Percentiles rank a stretch among this genome's conserved stretches.
These are phyloP conservation scores for Leptopilina clavipes DNA, from an alignment of 1,140 invertebrate species.

Conservation along the genomic window DNA sequence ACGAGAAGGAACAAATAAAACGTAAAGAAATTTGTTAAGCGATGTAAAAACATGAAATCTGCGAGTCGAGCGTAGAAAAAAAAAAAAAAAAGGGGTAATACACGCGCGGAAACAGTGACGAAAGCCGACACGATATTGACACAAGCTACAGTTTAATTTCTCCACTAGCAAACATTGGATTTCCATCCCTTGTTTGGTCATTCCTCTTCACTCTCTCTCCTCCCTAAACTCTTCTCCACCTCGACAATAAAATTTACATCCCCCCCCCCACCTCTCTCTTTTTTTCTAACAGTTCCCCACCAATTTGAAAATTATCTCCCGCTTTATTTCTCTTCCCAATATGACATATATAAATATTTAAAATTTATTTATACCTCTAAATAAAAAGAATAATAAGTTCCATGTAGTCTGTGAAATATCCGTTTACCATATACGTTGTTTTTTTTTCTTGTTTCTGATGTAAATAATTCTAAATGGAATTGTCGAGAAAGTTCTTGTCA, in stretches of 20 bases:
- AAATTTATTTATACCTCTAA: slow-evolving; percentile 1
- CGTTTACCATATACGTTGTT: background rate
- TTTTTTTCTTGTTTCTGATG: background rate
- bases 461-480: background rate
- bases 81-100: slow-evolving; percentile 60
- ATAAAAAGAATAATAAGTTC: background rate
- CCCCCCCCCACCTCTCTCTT: too few relatives aligned
- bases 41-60: slow-evolving; percentile 51
- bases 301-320: slow-evolving; percentile 7
- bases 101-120: slow-evolving; percentile 58
- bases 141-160: slow-evolving; percentile 74
- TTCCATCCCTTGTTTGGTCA: slow-evolving; percentile 61
- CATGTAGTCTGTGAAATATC: background rate
- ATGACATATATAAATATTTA: too few relatives aligned
- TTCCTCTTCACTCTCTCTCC: slow-evolving; percentile 46
- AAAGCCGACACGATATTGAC: slow-evolving; percentile 72
- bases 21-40: background rate
- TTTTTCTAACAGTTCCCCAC: background rate
- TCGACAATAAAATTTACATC: too few relatives aligned
- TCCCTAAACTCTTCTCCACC: slow-evolving; percentile 39
- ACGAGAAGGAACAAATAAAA: background rate
- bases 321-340: background rate
- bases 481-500: background rate
- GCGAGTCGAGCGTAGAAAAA: slow-evolving; percentile 55
- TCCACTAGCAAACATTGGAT: slow-evolving; percentile 70